Base-by-base conservation (phyloP, 92 coral and sea anemone species). In the Chrysogorgia sp. region DNA sequence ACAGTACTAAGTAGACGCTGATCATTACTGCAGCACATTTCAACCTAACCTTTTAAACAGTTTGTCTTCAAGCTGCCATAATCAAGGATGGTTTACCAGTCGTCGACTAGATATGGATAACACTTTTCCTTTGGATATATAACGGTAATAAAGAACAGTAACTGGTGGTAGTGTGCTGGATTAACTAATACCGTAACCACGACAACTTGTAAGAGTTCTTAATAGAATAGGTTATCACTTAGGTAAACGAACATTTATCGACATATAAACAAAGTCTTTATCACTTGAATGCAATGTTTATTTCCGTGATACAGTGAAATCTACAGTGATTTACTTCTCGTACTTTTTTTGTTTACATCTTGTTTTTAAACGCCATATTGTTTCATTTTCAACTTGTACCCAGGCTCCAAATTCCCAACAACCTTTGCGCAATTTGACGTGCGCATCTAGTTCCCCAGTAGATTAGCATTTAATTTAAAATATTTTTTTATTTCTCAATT, bases 161-260 rank as follows among this genome's bases (percentile, higher is more conserved):
- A n/a, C n/a, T n/a, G n/a, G n/a, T n/a, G n/a, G n/a, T n/a, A n/a
- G n/a, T n/a, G n/a, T n/a, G n/a, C n/a, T n/a, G n/a, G n/a, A n/a
- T n/a, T n/a, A n/a, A n/a, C n/a, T n/a, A n/a, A 24, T 48, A 48
- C 65, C 22, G 76, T 69, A 45, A 69, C 76, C 60, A 69, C 15
- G 59, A 48, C 76, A 69, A 69, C 76, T 45, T 28, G 13, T 22
- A 69, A 69, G 21, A 59, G 55, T 47, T 25, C 9, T 23, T 30
- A 0, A 47, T 45, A 22, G 26, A 7, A 31, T 28, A 19, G 7
- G 17, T 34, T 25, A 22, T 59, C 19, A 22, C 22, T 28, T 28
- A 10, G 23, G 50, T 2, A 2, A 6, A 6, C 15, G 15, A 47
- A 47, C 53, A 15, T 15, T 7, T 2, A 6, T 47, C 53, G 14